Conservation (phyloP, 1,140 invertebrate genomes). For the Drosophila teissieri region DNA sequence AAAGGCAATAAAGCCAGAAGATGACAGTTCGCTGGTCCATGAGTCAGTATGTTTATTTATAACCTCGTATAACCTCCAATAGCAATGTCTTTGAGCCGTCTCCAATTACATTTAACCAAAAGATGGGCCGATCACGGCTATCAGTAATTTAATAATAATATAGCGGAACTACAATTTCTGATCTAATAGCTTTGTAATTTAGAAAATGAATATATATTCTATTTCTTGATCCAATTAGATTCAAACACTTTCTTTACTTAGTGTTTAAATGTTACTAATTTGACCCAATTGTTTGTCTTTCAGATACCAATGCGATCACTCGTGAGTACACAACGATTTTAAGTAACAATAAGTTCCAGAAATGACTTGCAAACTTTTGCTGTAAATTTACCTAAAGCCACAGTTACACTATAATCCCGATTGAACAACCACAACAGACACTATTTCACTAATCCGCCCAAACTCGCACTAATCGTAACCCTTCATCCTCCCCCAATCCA, state of each 20-base stretch:
- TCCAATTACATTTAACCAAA: background rate
- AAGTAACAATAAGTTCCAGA: background rate
- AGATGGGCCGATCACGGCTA: too few relatives aligned
- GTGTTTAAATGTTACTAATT: background rate
- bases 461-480: constrained; percentile 1
- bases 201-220: too few relatives aligned
- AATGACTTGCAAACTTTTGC: background rate
- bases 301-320: constrained; percentile 61
- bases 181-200: too few relatives aligned
- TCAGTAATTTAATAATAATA: background rate
- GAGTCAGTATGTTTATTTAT: constrained; percentile 4
- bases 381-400: background rate
- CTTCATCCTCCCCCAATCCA: background rate
- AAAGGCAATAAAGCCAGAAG: background rate
- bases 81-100: background rate
- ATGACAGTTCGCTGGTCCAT: background rate
- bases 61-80: background rate
- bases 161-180: too few relatives aligned
- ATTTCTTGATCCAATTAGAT: too few relatives aligned
- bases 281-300: constrained; percentile 18
- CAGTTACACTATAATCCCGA: background rate
- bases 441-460: background rate
- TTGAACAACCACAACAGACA: background rate
- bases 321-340: constrained; percentile 58
- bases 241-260: too few relatives aligned